These are phyloP conservation scores for Molothrus aeneus DNA, from an alignment of 2,797 vertebrate genomes.

Conservation along the genomic window DNA sequence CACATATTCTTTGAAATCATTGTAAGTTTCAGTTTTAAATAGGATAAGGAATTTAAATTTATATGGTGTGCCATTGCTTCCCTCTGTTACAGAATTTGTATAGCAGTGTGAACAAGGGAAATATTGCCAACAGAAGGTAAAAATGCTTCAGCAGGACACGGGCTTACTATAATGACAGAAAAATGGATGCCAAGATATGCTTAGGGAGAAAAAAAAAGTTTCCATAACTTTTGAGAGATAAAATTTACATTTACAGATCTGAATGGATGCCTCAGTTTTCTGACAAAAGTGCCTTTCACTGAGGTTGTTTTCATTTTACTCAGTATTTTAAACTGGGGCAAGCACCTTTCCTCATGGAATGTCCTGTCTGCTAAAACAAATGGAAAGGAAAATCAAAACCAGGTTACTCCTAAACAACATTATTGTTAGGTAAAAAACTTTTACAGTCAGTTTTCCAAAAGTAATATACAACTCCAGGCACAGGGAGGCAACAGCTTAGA, in stretches of 20 bases:
- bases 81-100: not conserved
- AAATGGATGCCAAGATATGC: not conserved
- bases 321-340: not conserved
- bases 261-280: not conserved
- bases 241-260: not conserved
- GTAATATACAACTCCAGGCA: not conserved
- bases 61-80: not conserved
- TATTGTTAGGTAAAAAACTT: not conserved
- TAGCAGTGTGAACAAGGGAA: not conserved
- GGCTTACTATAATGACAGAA: not conserved
- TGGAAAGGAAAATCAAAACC: not conserved
- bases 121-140: not conserved
- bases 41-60: not conserved
- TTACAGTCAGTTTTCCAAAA: not conserved
- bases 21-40: not conserved
- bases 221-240: not conserved
- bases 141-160: not conserved
- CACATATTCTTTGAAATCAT: not conserved
- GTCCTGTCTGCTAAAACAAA: not conserved
- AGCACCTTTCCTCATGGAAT: not conserved
- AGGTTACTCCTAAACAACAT: not conserved
- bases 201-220: not conserved
- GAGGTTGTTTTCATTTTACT: not conserved
- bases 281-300: not conserved
- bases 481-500: not conserved